Evolutionary conservation across 2,888 invertebrate genomes (phyloP).

Genomic region (Drosophila birchii): DNA sequence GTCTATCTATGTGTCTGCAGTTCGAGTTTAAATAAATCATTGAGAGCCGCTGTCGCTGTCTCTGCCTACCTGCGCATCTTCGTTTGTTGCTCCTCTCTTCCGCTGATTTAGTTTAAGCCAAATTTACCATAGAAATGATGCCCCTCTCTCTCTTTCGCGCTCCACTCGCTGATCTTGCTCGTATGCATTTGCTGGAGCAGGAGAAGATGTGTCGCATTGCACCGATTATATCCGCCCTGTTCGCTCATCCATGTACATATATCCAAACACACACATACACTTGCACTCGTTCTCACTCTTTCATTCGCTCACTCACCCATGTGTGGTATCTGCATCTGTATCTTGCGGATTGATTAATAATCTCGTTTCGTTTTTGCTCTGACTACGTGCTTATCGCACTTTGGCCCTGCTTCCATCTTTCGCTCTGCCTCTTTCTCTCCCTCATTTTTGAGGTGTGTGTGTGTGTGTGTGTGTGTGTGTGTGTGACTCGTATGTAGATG

Average conservation of each 20-base stretch:
- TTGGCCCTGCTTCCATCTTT: slow-evolving; percentile 68
- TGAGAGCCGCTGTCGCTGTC: slow-evolving; percentile 45
- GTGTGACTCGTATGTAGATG: slow-evolving; percentile 32
- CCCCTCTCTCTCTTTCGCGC: slow-evolving; percentile 14
- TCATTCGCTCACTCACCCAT: not conserved
- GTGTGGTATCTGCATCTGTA: slow-evolving; percentile 63
- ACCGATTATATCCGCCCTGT: slow-evolving; percentile 41
- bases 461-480: not conserved
- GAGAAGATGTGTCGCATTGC: slow-evolving; percentile 48
- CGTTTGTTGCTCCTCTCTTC: slow-evolving; percentile 37
- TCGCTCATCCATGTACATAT: slow-evolving; percentile 35
- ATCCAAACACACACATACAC: slow-evolving; percentile 9
- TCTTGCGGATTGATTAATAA: slow-evolving; percentile 77
- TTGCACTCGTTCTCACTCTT: slow-evolving; percentile 16
- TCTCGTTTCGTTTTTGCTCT: slow-evolving; percentile 72
- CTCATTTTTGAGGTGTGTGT: not conserved
- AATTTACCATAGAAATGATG: slow-evolving; percentile 61
- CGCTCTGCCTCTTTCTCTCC: slow-evolving; percentile 23
- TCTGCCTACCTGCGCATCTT: slow-evolving; percentile 60
- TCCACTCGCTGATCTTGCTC: slow-evolving; percentile 34
- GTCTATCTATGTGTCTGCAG: slow-evolving; percentile 47
- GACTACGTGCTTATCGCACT: slow-evolving; percentile 77
- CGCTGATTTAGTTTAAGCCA: slow-evolving; percentile 75
- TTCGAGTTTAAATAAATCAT: slow-evolving; percentile 16
- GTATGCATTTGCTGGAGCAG: slow-evolving; percentile 42